Base-by-base conservation (phyloP, 1,140 invertebrate species). In the Subanguina moxae region DNA sequence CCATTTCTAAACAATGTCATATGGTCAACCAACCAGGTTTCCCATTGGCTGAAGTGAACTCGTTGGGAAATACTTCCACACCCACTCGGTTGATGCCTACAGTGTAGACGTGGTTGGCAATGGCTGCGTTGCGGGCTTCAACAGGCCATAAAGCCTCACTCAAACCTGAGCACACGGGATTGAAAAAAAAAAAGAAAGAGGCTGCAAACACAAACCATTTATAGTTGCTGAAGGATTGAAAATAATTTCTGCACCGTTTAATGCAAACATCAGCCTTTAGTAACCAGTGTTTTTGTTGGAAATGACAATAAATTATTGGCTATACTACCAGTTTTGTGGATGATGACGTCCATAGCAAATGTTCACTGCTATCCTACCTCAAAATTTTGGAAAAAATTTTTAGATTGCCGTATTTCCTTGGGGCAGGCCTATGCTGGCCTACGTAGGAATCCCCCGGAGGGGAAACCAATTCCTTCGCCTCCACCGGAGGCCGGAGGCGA, bases 151-250 rank as follows among this genome's bases (percentile, higher is more conserved):
- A 15, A 15, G 48, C 48, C 23, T 52, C 48, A 25, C 48, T 52
- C 32, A 38, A 38, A 38, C 32, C 32, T 38, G 32, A n/a, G n/a
- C n/a, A n/a, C n/a, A n/a, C n/a, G n/a, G n/a, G 32, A 11, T 38
- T 38, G 11, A 38, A 38, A 38, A 38, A 38, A 38, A 11, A 5
- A 11, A 11, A 38, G 32, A 3, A 5, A 38, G 11, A 3, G 11
- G 32, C 11, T 38, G 3, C 32, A 11, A 11, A 38, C 3, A 5
- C 3, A 88, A 82, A 19, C 82, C 85, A 43, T 86, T 87, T 58
- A 93, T 89, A 15, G 94, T 97, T n/a, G 95, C 95, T 5, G 92
- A 94, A 21, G 95, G 95, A 85, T 98, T 98, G 82, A 98, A 97
- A 0, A 98, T 94, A 67, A 98, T 94, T 86, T 97, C 94, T n/a